These are phyloP conservation scores for Ascidia mentula DNA, from an alignment of 23 tunicate species.

Conservation along the genomic window DNA sequence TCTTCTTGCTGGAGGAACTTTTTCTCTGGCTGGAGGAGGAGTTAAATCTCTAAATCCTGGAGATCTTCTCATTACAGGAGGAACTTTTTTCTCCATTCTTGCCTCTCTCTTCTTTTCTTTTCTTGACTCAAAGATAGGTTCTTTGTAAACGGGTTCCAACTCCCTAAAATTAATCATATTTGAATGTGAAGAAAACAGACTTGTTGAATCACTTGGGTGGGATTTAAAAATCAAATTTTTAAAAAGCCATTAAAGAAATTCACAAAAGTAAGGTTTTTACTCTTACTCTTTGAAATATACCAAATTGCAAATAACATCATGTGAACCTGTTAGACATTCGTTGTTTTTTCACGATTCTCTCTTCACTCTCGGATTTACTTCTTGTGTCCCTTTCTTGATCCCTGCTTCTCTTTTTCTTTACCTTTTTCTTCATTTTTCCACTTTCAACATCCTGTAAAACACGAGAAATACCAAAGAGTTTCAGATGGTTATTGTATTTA, in stretches of 20 bases:
- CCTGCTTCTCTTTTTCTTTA: not conserved
- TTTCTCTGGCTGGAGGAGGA: not conserved
- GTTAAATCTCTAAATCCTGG: not conserved
- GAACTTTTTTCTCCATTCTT: not conserved
- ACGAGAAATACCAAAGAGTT: too few relatives aligned
- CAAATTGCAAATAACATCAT: not conserved
- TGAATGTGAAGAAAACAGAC: not conserved
- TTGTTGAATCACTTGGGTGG: not conserved
- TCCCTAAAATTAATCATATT: not conserved
- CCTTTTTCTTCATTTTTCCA: not conserved
- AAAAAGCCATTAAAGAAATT: too few relatives aligned
- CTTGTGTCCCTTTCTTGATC: not conserved
- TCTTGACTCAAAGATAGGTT: too few relatives aligned
- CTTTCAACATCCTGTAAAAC: not conserved
- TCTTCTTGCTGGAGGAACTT: not conserved
- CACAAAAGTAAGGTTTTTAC: too few relatives aligned
- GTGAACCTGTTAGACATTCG: not conserved
- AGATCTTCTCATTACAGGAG: not conserved
- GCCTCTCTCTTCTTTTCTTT: not conserved
- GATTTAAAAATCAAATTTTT: too few relatives aligned
- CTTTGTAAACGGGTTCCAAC: not conserved
- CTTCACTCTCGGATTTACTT: not conserved
- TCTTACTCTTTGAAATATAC: too few relatives aligned
- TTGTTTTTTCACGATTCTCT: not conserved
- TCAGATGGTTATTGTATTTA: too few relatives aligned